phyloP scores from a whole-genome alignment of 2,888 invertebrate species.

The Pammene fasciana region DNA sequence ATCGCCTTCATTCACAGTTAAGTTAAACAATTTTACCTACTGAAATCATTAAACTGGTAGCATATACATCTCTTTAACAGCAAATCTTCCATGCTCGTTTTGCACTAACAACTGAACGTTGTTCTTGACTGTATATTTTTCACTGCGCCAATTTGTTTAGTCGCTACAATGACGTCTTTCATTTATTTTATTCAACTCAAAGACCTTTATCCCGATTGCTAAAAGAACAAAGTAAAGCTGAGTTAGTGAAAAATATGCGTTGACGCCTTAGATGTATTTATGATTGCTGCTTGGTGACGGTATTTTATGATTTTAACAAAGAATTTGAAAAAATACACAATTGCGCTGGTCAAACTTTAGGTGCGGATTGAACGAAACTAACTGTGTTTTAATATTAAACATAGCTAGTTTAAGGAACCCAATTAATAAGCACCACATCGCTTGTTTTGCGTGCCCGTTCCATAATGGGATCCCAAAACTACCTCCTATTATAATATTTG shows the following conservation, averaged over 20 bases:
- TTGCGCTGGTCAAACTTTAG: too few relatives aligned
- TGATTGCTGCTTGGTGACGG: constrained; percentile 5
- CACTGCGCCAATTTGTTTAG: constrained; percentile 59
- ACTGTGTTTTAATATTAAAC: too few relatives aligned
- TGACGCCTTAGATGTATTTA: background rate
- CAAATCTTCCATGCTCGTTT: constrained; percentile 62
- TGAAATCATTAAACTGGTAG: constrained; percentile 9
- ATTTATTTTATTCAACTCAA: constrained; percentile 42
- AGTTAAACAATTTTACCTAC: too few relatives aligned
- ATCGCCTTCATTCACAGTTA: too few relatives aligned
- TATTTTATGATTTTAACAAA: constrained; percentile 4
- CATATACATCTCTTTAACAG: constrained; percentile 49
- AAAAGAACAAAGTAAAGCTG: constrained; percentile 18
- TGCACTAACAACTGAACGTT: constrained; percentile 70
- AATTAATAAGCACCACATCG: too few relatives aligned
- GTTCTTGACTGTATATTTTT: constrained; percentile 64
- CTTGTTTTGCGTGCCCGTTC: too few relatives aligned
- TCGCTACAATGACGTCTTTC: constrained; percentile 47
- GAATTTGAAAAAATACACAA: background rate
- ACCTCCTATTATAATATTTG: background rate
- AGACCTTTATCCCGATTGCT: constrained; percentile 14
- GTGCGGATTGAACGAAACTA: too few relatives aligned
- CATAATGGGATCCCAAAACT: too few relatives aligned
- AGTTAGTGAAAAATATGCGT: constrained; percentile 12
- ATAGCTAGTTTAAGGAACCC: too few relatives aligned